Conservation (phyloP, 2,113 vertebrate species). For the Cricetomys ansorgei region DNA sequence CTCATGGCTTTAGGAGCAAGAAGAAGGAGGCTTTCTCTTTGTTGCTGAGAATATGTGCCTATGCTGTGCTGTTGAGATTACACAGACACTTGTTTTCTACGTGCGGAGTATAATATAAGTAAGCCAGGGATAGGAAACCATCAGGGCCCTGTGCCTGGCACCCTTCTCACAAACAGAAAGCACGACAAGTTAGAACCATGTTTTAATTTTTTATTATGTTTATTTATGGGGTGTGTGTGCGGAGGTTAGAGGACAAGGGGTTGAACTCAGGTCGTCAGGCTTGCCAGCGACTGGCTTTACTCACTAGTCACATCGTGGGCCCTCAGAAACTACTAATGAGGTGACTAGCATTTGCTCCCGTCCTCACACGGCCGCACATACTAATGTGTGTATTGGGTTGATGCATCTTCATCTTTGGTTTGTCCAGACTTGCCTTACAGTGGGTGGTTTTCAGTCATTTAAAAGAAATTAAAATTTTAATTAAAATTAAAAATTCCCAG, state of each 20-base stretch:
- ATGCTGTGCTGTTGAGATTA: not conserved
- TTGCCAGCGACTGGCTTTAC: not conserved
- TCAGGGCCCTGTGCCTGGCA: not conserved
- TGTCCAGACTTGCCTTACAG: not conserved
- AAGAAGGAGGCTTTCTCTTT: not conserved
- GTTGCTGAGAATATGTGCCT: not conserved
- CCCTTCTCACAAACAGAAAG: not conserved
- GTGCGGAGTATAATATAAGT: not conserved
- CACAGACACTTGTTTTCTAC: not conserved
- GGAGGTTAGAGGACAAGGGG: not conserved
- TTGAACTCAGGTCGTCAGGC: not conserved
- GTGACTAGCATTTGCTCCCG: not conserved
- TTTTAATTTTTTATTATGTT: not conserved
- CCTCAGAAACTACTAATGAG: not conserved
- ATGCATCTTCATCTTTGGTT: not conserved
- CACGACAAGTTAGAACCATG: not conserved
- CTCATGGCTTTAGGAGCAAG: not conserved
- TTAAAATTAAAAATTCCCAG: slow-evolving; percentile 21
- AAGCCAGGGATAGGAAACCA: not conserved
- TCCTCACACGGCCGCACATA: not conserved
- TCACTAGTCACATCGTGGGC: not conserved
- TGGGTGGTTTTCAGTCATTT: slow-evolving; percentile 21
- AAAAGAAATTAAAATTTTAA: too few species aligned
- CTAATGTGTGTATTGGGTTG: not conserved
- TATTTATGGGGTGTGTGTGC: not conserved